These are phyloP conservation scores for Arctopsyche grandis DNA, from an alignment of 1,140 invertebrate genomes.

Conservation along the genomic window DNA sequence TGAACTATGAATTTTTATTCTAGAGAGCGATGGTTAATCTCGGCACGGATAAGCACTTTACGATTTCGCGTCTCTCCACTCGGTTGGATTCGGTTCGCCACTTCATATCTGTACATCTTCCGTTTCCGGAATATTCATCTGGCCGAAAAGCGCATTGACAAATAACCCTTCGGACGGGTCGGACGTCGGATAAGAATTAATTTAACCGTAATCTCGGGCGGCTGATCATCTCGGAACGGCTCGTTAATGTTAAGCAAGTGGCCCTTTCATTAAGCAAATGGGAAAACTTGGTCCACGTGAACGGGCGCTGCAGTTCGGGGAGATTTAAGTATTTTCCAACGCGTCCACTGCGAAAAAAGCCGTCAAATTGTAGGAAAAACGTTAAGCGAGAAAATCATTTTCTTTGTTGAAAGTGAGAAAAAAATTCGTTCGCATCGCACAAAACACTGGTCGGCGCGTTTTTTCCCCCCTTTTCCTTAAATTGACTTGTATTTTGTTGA, in stretches of 20 bases:
- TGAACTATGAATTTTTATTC: too few species aligned
- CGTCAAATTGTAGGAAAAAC: slow-evolving; percentile 30
- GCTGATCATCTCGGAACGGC: background rate
- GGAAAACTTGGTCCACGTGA: slow-evolving; percentile 9
- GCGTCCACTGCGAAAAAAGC: background rate
- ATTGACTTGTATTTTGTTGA: slow-evolving; percentile 29
- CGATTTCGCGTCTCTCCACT: too few species aligned
- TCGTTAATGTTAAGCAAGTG: slow-evolving; percentile 20
- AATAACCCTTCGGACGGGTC: slow-evolving; percentile 1
- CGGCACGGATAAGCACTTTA: too few species aligned
- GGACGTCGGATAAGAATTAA: slow-evolving; percentile 20
- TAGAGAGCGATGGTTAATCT: too few species aligned
- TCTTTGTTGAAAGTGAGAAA: slow-evolving; percentile 10
- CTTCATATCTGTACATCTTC: background rate
- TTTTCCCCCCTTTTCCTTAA: background rate
- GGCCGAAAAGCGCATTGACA: slow-evolving; percentile 8
- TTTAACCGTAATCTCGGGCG: background rate
- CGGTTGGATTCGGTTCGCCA: too few species aligned
- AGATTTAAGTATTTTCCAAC: background rate
- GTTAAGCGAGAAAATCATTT: slow-evolving; percentile 31
- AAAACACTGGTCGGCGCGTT: background rate
- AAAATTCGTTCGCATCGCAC: background rate
- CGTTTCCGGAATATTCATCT: background rate
- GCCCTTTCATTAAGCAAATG: slow-evolving; percentile 28
- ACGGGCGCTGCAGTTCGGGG: background rate